Base-by-base conservation (phyloP, 2,888 invertebrate genomes). In the Aleiodes leptofemur region DNA sequence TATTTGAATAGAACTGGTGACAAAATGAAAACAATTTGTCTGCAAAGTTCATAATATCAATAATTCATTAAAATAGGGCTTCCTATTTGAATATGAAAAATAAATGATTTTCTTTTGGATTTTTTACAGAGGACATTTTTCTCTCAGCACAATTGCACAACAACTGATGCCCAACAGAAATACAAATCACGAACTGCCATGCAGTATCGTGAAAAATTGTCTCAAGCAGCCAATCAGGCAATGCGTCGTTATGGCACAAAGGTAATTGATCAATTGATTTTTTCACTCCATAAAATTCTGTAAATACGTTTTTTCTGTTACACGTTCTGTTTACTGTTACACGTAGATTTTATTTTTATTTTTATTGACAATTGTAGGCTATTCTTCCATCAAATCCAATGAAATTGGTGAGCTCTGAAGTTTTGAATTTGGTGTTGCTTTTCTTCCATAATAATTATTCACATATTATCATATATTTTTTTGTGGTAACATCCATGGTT, bases 101-200 rank as follows among this genome's bases (percentile, higher is more conserved):
- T 13, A 66, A 69, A 64, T 55, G 34, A 53, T 66, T 14, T 14
- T 31, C 68, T 50, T 8, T 43, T 50, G 9, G 4, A 43, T 53
- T 69, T 70, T 56, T 69, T 91, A 34, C 88, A 97, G 97, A 93
- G 93, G 74, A 95, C 96, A 86, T 99, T 96, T 91, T 99, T 99
- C 91, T 93, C 95, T 76, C 96, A 97, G 86, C 97, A 99, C 87
- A 98, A 98, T 82, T 96, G 97, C 88, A 93, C 93, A 74, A 96
- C 97, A 51, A 94, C 94, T 66, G 99, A 99, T 91, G 95, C 98
- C 16, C 97, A 98, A 83, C 97, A 98, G 89, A 99, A 99, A 90
- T 99, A 99, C 90, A 97, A 95, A 88, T 98, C 98, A 2, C 92
- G 98, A 76, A 97, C 98, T 68, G 98, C 99, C 1, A 95, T 96